Evolutionary conservation across 2,797 vertebrate species (phyloP).

Genomic region (Peromyscus attwateri): DNA sequence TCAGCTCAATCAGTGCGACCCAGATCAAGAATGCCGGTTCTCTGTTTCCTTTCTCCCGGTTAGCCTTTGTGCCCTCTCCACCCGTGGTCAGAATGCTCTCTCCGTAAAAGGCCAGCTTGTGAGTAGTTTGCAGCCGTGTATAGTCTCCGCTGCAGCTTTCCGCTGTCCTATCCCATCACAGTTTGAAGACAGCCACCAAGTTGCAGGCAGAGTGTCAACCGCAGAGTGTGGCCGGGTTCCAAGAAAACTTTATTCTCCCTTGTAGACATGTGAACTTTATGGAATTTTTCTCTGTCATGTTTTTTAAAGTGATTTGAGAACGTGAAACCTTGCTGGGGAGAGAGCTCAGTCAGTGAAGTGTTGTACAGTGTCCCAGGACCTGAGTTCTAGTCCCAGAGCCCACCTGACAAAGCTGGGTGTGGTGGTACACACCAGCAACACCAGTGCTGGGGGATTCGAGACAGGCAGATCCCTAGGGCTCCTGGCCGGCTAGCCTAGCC

Average conservation of each 20-base stretch:
- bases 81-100: neutral
- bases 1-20: neutral
- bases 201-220: neutral
- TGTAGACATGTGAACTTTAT: neutral
- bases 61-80: neutral
- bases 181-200: neutral
- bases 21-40: neutral
- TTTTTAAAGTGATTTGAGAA: neutral
- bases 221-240: neutral
- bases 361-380: neutral
- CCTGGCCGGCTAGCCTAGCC: no score
- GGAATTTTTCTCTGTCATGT: neutral
- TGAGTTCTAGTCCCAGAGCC: neutral
- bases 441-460: neutral
- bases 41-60: neutral
- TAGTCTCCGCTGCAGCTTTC: neutral
- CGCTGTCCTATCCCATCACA: neutral
- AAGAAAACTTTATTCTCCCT: slow-evolving; percentile 21
- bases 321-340: neutral
- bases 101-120: neutral
- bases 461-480: neutral
- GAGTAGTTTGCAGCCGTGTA: neutral
- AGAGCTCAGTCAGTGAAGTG: neutral
- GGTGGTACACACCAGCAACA: neutral
- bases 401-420: neutral